Evolutionary conservation across 2,888 invertebrate species (phyloP), one percentile per base, ranked within the genome.

Genomic region (Frankliniella intonsa): DNA sequence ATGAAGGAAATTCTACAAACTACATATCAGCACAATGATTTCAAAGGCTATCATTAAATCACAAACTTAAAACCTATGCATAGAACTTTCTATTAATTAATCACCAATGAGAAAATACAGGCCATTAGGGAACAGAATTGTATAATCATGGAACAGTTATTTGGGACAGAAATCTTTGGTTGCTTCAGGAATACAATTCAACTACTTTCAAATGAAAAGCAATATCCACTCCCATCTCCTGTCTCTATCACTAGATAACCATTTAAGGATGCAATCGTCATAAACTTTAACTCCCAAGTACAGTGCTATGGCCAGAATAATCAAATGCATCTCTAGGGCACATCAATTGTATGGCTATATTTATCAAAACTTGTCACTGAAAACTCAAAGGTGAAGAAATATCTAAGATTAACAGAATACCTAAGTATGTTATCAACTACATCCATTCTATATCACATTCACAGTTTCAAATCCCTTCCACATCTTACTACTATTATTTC

Each of bases 181-280:
- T 76, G 69, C 69, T 76, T 76, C 69, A 76, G 69, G 69, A 76
- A 76, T 76, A 76, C 69, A 76, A 76, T 76, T 76, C 69, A 76
- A 76, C 69, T 76, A 62, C 62, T 62, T 62, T n/a, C 62, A 62
- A 17, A 62, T 17, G 17, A 19, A 62, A 62, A 62, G 62, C 62
- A 62, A 62, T 62, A 62, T 17, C n/a, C 62, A 62, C 62, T 62
- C 17, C 17, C 11, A 17, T 19, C 62, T 62, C 62, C 62, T 62
- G 19, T 17, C 38, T 38, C 38, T 38, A 38, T 5, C 38, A 38
- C 38, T 38, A 38, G 5, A 38, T 38, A 5, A 38, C 2, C 38
- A 38, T 38, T 38, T 38, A 38, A 38, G 2, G 38, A 38, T 38
- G 38, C 5, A 38, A 38, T 38, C 5, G 38, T 5, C 5, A 38